Base-by-base conservation (phyloP, 2,113 vertebrate species). In the Colistium nudipinnis region DNA sequence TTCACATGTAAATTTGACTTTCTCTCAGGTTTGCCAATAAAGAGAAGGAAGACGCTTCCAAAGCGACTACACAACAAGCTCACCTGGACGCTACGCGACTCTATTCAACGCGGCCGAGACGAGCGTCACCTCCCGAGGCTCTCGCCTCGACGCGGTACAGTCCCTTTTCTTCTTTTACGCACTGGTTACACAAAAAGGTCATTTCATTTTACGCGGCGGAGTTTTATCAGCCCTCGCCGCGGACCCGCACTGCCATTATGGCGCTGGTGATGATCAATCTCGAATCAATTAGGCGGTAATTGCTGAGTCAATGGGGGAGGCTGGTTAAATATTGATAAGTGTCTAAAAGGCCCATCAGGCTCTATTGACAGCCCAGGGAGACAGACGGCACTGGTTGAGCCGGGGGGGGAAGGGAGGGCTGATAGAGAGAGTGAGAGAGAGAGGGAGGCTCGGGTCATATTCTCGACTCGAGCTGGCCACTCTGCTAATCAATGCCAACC, bases 321-420 rank as follows among this genome's bases (percentile, higher is more conserved):
- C 85, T 86, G 93, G 87, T 94, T 94, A 94, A 94, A 95, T 94
- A 94, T 94, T 92, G 90, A 93, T 95, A 94, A 93, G 87, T 89
- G 78, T 93, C 91, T 94, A 94, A 95, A 95, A 94, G 88, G 88
- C 91, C 87, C 88, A 88, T 93, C 91, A 92, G 80, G 70, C 76
- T 59, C 20, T 94, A 93, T 93, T 89, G 93, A 93, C 92, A 92
- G 44, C 48, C 67, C 54, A 39, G 62, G 89, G 89, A 94, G 92
- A 95, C 89, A 85, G 92, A 90, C 86, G 87, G 85, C 39, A 65
- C 67, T 65, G 48, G 70, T 67, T 79, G 12, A 83, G 74, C 74
- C 43, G 70, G 72, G 66, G 55, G 36, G 47, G 59, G 61, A 64
- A 65, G 73, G 73, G 56, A 47, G 62, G 19, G 41, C 45, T 68